Base-by-base conservation (phyloP, 2,797 vertebrate genomes). In the Trematomus bernacchii region DNA sequence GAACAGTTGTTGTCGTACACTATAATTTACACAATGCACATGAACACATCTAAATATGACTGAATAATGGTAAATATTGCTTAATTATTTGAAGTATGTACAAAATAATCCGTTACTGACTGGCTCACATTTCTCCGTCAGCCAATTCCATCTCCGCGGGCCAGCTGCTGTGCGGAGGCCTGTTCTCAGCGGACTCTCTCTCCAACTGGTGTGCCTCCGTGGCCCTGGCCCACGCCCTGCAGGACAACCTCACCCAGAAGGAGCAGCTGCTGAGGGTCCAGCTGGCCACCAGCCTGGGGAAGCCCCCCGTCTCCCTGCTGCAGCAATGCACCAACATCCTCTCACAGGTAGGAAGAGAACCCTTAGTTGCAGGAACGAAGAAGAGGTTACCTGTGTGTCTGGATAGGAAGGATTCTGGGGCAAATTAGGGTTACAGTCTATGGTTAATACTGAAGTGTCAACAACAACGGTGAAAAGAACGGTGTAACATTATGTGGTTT, bases 311-410 rank as follows among this genome's bases (percentile, higher is more conserved):
- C 44, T 99, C 98, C 0, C 93, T 99, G 87, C 94, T 99, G 81
- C 98, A 99, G 83, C 98, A 99, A 83, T 99, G 98, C 90, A 99
- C 98, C 94, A 99, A 99, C 94, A 99, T 99, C 91, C 96, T 99
- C 27, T 98, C 98, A 0, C 98, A 99, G 98, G 98, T 99, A 96
- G 15, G 77, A 67, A 12, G 6, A 8, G 14, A 10, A 23, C 10
- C 21, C 15, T 6, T 1, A 2, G 6, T 14, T 19, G 10, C 58
- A 13, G 4, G 15, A 43, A 3, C 19, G 30, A 43, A 15, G 40
- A 21, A 54, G 5, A 27, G 43, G 46, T 61, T 65, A 3, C 33
- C 33, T 9, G 19, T 51, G 62, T 71, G 42, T 75, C 10, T 40
- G 23, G 18, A 50, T 57, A 37, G 51, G 4, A 52, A 12, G 27